Evolutionary conservation across 2,888 invertebrate genomes (phyloP), one percentile per base, ranked within the genome.

Genomic region (Dilophus febrilis): DNA sequence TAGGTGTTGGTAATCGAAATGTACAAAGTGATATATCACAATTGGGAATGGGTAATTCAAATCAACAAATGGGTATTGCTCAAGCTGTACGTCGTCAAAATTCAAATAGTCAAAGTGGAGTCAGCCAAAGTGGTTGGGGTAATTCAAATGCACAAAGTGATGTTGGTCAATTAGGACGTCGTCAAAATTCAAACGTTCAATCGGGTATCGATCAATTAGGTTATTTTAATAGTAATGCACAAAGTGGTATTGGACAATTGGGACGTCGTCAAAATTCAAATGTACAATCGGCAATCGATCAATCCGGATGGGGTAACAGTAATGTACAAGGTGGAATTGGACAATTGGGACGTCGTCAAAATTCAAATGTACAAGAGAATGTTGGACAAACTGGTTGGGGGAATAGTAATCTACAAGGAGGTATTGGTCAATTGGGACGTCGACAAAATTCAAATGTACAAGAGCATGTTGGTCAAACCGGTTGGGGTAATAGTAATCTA

Each of bases 241-340:
- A 34, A 34, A 12, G 3, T 11, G 19, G 7, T 18, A n/a, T 34
- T 18, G 34, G 34, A 4, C 34, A 34, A 19, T 8, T 10, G 17
- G 34, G 19, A 7, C 34, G 34, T 18, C 34, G 34, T 12, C 34
- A 34, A 34, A 34, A 34, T 18, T 34, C 34, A 3, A 34, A 34
- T 19, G 34, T 18, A 18, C 34, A 34, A 19, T 14, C 14, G 3
- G 18, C 3, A 7, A 19, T 34, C 6, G 17, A 10, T 4, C 34
- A 34, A n/a, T 17, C 10, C 8, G 34, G 34, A 12, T 34, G 34
- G 34, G 34, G 34, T 12, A 34, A 34, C n/a, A 18, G 18, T 19
- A 34, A 34, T 34, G 18, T 12, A 7, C 34, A 34, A 19, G 18
- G n/a, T 17, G 17, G 19, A 18, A 10, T 34, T 3, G 18, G 18